Evolutionary conservation across 2,888 invertebrate species (phyloP), one percentile per base, ranked within the genome.

Genomic region (Drosophila ustulata): DNA sequence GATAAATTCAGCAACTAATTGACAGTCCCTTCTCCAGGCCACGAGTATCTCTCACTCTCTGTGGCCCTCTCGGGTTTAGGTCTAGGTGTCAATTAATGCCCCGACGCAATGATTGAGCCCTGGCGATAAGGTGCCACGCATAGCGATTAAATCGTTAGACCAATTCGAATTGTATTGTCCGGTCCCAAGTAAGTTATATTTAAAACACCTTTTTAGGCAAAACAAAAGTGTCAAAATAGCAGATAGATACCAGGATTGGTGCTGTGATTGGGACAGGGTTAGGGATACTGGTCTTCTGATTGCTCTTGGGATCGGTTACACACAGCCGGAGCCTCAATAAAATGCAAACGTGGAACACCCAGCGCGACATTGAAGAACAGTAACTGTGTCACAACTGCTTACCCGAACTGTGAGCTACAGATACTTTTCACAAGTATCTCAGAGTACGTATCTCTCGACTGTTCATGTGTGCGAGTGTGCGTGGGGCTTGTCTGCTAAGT

Each of bases 191-290:
- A 77, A 87, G 84, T 75, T 77, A 84, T 64, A 87, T 84, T 83
- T 81, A 69, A 89, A 87, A 87, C 89, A 81, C 88, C 88, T 89
- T 89, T 84, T 84, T 81, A 75, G 85, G 61, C 89, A 65, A 74
- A 77, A 82, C 89, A 87, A 89, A 83, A 87, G 89, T 88, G 89
- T 89, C 89, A 89, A 87, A 89, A 87, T 74, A 88, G 71, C 55
- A 68, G 68, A 82, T 80, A 65, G 82, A 68, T 75, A 65, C 43
- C 52, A 45, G 68, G 46, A 45, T 62, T 32, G 64, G 39, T 11
- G 25, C 18, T 7, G 30, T 30, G 26, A 61, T 52, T 45, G 51
- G 45, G 9, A 28, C 23, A 8, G 51, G 45, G 26, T 11, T n/a
- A n/a, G 37, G 37, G n/a, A 37, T 37, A 50, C 41, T 28, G 49